These are phyloP conservation scores for Alethe castanea DNA, from an alignment of 2,113 vertebrate genomes.

Conservation along the genomic window DNA sequence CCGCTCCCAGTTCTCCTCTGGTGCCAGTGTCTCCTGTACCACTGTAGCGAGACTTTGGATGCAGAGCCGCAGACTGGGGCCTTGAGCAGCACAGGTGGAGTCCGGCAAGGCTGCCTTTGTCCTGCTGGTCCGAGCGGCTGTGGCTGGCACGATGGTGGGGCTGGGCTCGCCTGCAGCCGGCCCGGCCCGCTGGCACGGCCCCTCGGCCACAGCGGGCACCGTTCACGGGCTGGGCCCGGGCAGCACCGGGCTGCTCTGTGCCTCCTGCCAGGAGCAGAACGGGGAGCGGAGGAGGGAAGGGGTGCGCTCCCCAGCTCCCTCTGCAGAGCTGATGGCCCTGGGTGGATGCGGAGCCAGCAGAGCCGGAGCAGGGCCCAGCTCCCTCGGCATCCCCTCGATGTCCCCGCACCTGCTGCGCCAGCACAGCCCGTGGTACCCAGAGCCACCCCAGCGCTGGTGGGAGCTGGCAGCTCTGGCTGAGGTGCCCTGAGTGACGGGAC, in stretches of 20 bases:
- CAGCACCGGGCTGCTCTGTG: neutral
- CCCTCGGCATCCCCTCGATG: neutral
- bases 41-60: accelerated
- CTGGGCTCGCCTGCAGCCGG: neutral
- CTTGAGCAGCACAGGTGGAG: neutral
- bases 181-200: neutral
- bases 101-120: neutral
- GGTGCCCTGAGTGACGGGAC: neutral
- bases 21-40: neutral
- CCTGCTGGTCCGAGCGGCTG: neutral
- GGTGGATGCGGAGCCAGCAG: neutral
- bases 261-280: neutral
- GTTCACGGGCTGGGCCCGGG: accelerated
- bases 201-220: neutral
- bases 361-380: neutral
- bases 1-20: neutral
- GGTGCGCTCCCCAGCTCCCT: accelerated
- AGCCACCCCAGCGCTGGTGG: neutral
- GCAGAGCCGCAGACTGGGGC: neutral
- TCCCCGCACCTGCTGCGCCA: neutral
- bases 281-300: neutral
- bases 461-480: neutral
- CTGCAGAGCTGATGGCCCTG: neutral
- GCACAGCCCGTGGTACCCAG: accelerated
- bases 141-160: neutral